phyloP scores from a whole-genome alignment of 2,113 vertebrate species.

The Bubo scandiacus region DNA sequence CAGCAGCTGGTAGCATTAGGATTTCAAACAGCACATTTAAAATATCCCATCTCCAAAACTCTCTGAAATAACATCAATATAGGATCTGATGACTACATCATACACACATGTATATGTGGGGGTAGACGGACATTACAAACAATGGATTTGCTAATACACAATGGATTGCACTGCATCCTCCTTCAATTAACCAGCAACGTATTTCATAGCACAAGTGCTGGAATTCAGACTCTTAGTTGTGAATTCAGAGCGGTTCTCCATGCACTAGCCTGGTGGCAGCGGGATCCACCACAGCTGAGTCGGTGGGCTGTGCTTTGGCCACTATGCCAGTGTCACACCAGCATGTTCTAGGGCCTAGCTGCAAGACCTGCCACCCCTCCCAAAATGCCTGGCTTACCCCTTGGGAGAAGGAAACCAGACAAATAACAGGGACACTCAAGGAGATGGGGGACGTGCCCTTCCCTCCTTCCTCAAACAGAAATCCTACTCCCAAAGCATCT shows the following conservation, averaged over 20 bases:
- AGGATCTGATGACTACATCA: not conserved
- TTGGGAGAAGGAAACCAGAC: not conserved
- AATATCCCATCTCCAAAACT: not conserved
- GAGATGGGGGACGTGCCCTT: fast-evolving
- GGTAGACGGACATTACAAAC: not conserved
- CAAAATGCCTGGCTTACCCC: not conserved
- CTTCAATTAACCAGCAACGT: not conserved
- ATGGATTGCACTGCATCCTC: not conserved
- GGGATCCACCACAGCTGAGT: fast-evolving
- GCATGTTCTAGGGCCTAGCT: not conserved
- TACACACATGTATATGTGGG: fast-evolving
- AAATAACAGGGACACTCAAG: not conserved
- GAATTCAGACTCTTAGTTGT: fast-evolving
- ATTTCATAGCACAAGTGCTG: not conserved
- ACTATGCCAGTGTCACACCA: fast-evolving
- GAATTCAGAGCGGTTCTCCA: not conserved
- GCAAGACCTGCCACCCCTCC: not conserved
- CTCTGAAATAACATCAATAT: not conserved
- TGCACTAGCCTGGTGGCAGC: fast-evolving
- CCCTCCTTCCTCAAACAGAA: not conserved
- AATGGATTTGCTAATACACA: not conserved
- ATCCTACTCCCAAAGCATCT: not conserved
- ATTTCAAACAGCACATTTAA: not conserved
- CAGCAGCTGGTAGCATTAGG: conserved; percentile 9
- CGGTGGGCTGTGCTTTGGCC: fast-evolving